Evolutionary conservation across 2,797 vertebrate species (phyloP), one percentile per base, ranked within the genome.

Genomic region (Poecilia wingei): DNA sequence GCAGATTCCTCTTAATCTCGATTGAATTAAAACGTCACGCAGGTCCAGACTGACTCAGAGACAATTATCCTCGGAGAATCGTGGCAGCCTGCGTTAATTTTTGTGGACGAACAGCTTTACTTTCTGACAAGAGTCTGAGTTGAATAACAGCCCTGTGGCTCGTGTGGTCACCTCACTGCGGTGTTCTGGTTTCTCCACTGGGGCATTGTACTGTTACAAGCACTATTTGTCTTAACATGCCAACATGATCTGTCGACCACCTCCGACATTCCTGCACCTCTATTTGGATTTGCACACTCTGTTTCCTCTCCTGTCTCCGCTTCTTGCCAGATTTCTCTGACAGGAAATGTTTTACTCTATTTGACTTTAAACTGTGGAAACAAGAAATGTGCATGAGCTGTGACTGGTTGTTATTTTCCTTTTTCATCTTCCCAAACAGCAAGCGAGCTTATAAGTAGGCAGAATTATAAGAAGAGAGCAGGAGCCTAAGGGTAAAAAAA

Each of bases 201-300:
- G 0, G 78, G 82, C 45, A 69, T 86, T 45, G 3, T 8, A 72
- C 64, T 7, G 43, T 84, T 84, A 79, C 61, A 55, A 77, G 72
- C 64, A 80, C 59, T 86, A 77, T 89, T 90, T 88, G 79, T 82
- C 68, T 88, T 84, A 55, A 83, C 83, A 83, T 57, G 7, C 36
- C 78, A 78, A 78, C 76, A 81, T 18, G 71, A 92, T 82, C 77
- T 81, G 78, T 81, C 57, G 28, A 81, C 88, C 82, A 82, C 76
- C 18, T 45, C 85, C 64, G 74, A 86, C 86, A 91, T 89, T 88
- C 79, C 85, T 82, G 31, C 82, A 20, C 71, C 78, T 82, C 20
- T 79, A 49, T 84, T 81, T 79, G 72, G 51, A 66, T 85, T 87
- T 75, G 66, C 75, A 79, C 64, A 45, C 76, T 49, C 45, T 0